Evolutionary conservation across 2,797 vertebrate genomes (phyloP), one percentile per base, ranked within the genome.

Genomic region (Oreonectes daqikongensis): DNA sequence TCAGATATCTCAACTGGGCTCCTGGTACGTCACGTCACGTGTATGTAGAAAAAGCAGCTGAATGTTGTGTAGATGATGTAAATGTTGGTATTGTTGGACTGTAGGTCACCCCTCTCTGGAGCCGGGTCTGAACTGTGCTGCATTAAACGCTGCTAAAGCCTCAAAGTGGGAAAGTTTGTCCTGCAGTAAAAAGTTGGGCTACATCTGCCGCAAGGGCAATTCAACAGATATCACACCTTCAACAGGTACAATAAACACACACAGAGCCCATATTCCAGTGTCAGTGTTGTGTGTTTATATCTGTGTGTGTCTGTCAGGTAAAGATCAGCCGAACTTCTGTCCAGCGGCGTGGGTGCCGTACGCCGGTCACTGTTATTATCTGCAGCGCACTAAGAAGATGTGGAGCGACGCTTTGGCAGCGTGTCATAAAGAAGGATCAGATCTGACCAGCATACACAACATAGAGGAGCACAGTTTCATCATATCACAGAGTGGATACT

Each of bases 1-100:
- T 98, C 83, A 91, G 95, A 86, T 99, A 95, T 87, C 86, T 99
- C 79, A 98, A 99, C 82, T 99, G 97, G 97, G 92, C 94, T 65
- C 97, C 97, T 92, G 97, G 97, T 98, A 82, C 4, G 15, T 48
- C n/a, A n/a, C n/a, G n/a, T n/a, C 46, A 48, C 5, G 46, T 61
- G 11, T 8, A 28, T 50, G 63, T 17, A 42, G 35, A 35, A 35
- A 28, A 12, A 32, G 24, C 53, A 20, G 18, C 38, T 52, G 15
- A 18, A 48, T 48, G 46, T 1, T 15, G 40, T 42, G 40, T 42
- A 15, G 11, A 42, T 42, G 40, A 42, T 15, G 40, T 42, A 11
- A 42, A 42, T 42, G 40, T 50, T 53, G 10, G 2, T 74, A 9
- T 2, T 64, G 15, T 46, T 72, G 20, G 24, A 69, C 42, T 28